phyloP scores from a whole-genome alignment of 1,140 invertebrate species.

The Ips nitidus region DNA sequence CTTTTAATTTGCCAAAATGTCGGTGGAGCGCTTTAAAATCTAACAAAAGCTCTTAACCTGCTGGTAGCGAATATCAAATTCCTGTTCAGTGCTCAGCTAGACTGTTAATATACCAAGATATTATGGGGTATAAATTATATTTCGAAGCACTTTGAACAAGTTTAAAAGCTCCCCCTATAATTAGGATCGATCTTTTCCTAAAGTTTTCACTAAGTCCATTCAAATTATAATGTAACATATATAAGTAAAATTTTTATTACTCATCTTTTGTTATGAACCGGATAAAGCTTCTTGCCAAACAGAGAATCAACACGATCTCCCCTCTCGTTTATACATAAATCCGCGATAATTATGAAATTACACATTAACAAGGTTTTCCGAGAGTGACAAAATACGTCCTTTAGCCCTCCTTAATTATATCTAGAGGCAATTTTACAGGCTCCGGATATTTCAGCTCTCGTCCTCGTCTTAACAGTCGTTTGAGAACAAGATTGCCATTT shows the following conservation, averaged over 20 bases:
- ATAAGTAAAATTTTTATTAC: background rate
- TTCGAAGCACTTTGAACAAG: slow-evolving; percentile 16
- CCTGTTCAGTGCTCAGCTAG: slow-evolving; percentile 12
- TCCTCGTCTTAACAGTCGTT: slow-evolving; percentile 37
- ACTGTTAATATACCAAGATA: slow-evolving; percentile 21
- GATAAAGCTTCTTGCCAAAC: background rate
- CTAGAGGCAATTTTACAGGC: slow-evolving; percentile 35
- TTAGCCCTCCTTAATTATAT: slow-evolving; percentile 37
- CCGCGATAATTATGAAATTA: slow-evolving; percentile 23
- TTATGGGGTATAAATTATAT: slow-evolving; percentile 22
- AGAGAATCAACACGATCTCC: slow-evolving; percentile 8
- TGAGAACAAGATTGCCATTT: slow-evolving; percentile 42
- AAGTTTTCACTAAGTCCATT: slow-evolving; percentile 4
- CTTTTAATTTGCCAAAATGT: slow-evolving; percentile 10
- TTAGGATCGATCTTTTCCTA: slow-evolving; percentile 12
- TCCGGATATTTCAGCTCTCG: slow-evolving; percentile 20
- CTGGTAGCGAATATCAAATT: slow-evolving; percentile 19
- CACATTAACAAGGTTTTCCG: slow-evolving; percentile 25
- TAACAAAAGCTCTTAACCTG: slow-evolving; percentile 23
- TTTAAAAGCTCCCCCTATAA: slow-evolving; percentile 17
- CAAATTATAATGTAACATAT: background rate
- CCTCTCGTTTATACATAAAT: slow-evolving; percentile 9
- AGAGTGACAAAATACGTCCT: slow-evolving; percentile 24
- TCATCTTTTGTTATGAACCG: too few relatives aligned
- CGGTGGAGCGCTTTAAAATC: slow-evolving; percentile 9